Conservation (phyloP, 2,113 vertebrate species). For the Thalassarche chlororhynchos region DNA sequence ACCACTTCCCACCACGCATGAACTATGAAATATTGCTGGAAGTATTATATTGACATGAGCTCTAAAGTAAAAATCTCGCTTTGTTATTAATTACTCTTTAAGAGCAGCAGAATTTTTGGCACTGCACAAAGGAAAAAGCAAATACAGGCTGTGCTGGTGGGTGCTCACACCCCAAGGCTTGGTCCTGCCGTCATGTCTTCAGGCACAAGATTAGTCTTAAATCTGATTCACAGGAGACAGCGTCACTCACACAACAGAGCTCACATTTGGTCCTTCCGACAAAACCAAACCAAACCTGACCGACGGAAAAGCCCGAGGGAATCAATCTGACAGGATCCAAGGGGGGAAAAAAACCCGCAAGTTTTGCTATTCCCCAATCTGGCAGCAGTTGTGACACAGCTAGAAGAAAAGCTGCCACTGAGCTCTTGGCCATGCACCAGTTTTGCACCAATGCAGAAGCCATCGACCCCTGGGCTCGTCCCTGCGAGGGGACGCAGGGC, state of each 20-base stretch:
- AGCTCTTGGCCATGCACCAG: neutral
- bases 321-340: neutral
- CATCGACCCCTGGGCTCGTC: fast-evolving
- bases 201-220: neutral
- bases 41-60: neutral
- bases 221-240: neutral
- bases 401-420: neutral
- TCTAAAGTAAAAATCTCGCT: neutral
- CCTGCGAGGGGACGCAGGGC: neutral
- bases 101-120: neutral
- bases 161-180: neutral
- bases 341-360: neutral
- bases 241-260: neutral
- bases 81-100: neutral
- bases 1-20: neutral
- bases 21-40: neutral
- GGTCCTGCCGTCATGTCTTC: neutral
- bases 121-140: neutral
- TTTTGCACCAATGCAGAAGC: neutral
- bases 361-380: neutral
- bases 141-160: neutral
- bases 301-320: neutral
- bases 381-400: neutral
- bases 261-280: neutral
- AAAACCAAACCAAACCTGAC: neutral